These are phyloP conservation scores for Eciton burchellii DNA, from an alignment of 1,140 invertebrate species.

Conservation along the genomic window DNA sequence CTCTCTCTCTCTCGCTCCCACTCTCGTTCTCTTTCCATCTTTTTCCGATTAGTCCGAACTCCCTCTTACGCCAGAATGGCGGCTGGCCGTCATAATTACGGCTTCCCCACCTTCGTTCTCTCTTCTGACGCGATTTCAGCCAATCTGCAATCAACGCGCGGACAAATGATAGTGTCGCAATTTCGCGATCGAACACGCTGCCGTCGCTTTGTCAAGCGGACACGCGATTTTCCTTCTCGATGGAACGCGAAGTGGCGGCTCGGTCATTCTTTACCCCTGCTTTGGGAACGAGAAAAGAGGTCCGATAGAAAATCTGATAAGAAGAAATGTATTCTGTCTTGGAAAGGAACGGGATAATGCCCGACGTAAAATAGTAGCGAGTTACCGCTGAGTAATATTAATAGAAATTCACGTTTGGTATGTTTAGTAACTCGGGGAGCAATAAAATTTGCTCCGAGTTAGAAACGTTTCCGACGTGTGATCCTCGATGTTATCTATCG, in stretches of 20 bases:
- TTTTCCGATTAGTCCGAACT: slow-evolving; percentile 13
- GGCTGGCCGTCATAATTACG: slow-evolving; percentile 75
- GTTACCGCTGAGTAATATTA: slow-evolving; percentile 15
- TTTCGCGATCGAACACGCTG: slow-evolving; percentile 50
- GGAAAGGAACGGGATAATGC: slow-evolving; percentile 34
- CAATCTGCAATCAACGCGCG: slow-evolving; percentile 78
- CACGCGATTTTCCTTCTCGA: slow-evolving; percentile 55
- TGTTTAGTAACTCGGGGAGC: not conserved
- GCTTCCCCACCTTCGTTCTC: slow-evolving; percentile 43
- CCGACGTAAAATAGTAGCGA: slow-evolving; percentile 22
- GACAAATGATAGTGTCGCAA: slow-evolving; percentile 66
- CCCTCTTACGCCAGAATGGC: slow-evolving; percentile 29
- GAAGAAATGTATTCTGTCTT: slow-evolving; percentile 53
- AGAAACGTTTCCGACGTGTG: not conserved
- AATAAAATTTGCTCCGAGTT: slow-evolving; percentile 5
- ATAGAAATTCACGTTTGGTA: not conserved
- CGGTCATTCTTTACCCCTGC: slow-evolving; percentile 42
- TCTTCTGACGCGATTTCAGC: slow-evolving; percentile 74
- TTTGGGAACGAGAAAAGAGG: slow-evolving; percentile 34
- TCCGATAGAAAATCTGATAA: slow-evolving; percentile 53
- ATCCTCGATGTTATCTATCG: not conserved
- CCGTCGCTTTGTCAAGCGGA: slow-evolving; percentile 59
- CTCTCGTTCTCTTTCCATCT: slow-evolving; percentile 46
- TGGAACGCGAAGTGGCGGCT: slow-evolving; percentile 43
- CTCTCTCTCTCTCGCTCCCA: slow-evolving; percentile 46